Evolutionary conservation across 2,888 invertebrate genomes (phyloP).

Genomic region (Proisotoma minuta): DNA sequence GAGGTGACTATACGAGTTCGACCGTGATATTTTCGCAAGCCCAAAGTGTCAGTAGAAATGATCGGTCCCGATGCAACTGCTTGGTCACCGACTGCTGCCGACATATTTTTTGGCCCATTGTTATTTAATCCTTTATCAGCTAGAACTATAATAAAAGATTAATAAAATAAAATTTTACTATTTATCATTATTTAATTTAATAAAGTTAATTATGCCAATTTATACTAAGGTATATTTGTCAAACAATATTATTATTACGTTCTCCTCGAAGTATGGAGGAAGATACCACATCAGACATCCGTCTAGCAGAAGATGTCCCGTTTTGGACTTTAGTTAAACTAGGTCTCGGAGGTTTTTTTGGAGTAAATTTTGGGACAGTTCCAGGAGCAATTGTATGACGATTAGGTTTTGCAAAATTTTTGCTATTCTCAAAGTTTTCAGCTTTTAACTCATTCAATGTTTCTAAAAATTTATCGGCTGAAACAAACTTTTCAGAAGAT

Average conservation of each 20-base stretch:
- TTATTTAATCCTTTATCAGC: too few relatives aligned
- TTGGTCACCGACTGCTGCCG: neutral
- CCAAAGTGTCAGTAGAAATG: neutral
- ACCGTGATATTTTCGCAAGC: slow-evolving; percentile 1
- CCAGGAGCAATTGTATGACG: neutral
- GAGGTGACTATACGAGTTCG: neutral
- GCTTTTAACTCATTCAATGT: neutral
- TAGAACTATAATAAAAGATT: slow-evolving; percentile 3
- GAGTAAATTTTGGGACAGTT: slow-evolving; percentile 11
- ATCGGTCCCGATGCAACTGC: neutral
- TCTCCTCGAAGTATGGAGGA: too few relatives aligned
- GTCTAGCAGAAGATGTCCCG: too few relatives aligned
- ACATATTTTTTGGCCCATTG: neutral
- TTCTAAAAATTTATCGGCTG: neutral
- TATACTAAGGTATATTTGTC: neutral
- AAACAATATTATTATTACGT: too few relatives aligned
- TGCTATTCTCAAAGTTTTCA: neutral
- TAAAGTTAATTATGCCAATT: neutral
- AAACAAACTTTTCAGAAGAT: slow-evolving; percentile 1
- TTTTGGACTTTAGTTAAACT: slow-evolving; percentile 34
- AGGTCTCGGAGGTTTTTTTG: slow-evolving; percentile 31
- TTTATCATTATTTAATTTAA: too few relatives aligned
- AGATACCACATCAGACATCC: too few relatives aligned
- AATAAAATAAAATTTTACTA: too few relatives aligned
- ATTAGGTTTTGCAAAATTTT: neutral